These are phyloP conservation scores for Hydractinia echinata DNA, from an alignment of 30 jellyfish, hydroid and myxozoan genomes.

Conservation along the genomic window DNA sequence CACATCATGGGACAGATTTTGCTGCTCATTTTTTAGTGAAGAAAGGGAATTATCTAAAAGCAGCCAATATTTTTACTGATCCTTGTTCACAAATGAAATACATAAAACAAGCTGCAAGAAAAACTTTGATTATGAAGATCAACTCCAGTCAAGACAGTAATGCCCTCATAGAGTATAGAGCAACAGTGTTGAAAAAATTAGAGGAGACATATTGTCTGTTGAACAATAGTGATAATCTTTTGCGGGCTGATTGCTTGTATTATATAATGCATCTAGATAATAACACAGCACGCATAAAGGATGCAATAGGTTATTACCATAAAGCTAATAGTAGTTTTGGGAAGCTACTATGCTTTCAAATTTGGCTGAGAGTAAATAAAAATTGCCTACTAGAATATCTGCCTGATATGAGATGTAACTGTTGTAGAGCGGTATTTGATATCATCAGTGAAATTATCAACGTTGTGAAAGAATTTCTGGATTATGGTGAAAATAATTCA, in stretches of 20 bases:
- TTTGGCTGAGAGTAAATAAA: background rate
- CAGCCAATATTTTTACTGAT: slow-evolving; percentile 7
- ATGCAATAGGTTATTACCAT: background rate
- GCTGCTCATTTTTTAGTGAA: background rate
- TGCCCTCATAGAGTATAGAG: background rate
- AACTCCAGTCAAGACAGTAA: background rate
- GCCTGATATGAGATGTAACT: background rate
- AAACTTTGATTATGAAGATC: background rate
- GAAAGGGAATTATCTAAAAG: slow-evolving; percentile 9
- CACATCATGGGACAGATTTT: background rate
- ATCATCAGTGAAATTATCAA: background rate
- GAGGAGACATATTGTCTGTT: background rate
- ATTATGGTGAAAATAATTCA: background rate
- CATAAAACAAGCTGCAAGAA: background rate
- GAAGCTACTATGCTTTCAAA: background rate
- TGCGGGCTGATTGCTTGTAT: background rate
- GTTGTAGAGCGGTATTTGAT: background rate
- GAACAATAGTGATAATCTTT: background rate
- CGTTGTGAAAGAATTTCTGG: slow-evolving; percentile 1
- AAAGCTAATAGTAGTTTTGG: background rate
- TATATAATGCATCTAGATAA: slow-evolving; percentile 5
- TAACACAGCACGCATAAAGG: background rate
- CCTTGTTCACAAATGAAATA: background rate
- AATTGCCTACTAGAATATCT: background rate
- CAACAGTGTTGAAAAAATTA: too few relatives aligned